Base-by-base conservation (phyloP, 1,140 invertebrate species). In the Magallana ariakensis region DNA sequence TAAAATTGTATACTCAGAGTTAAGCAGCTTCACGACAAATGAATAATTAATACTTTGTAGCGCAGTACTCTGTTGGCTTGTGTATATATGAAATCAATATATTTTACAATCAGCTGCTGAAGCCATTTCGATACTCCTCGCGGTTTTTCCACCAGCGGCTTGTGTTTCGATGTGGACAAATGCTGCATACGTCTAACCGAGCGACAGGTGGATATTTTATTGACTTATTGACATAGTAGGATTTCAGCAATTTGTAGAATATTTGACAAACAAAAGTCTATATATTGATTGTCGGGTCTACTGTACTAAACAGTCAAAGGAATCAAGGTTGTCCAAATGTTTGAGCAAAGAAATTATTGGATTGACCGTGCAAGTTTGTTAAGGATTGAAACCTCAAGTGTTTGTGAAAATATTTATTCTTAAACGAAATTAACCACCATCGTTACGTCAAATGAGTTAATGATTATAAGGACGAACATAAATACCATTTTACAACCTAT, bases 41-140 rank as follows among this genome's bases (percentile, higher is more conserved):
- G 85, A 88, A 88, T 88, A 85, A 88, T 88, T 88, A 88, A 88
- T 88, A 62, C 83, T 62, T 84, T 62, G 33, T 57, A 60, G 22
- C 26, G 56, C 33, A 19, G 56, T 58, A 60, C 13, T 46, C 83
- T 60, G 33, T 53, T 84, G 22, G 58, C 11, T 56, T 26, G 33
- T 62, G 58, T 84, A 84, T 84, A 62, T 84, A 84, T 62, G 57
- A 84, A 84, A 84, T 62, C 83, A 58, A 84, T 46, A 60, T 60
- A 84, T 84, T 58, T 53, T 84, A 60, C 56, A 62, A 60, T 60
- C 83, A 84, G 83, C 83, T 84, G 83, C 22, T 84, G 83, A 22
- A 60, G 58, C 58, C 56, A 60, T 46, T 58, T 60, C 56, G 83
- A 60, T 60, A 60, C 58, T 58, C 53, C 56, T 46, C 56, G n/a